Evolutionary conservation across 2,797 vertebrate species (phyloP).

Genomic region (Delichon dasypus): DNA sequence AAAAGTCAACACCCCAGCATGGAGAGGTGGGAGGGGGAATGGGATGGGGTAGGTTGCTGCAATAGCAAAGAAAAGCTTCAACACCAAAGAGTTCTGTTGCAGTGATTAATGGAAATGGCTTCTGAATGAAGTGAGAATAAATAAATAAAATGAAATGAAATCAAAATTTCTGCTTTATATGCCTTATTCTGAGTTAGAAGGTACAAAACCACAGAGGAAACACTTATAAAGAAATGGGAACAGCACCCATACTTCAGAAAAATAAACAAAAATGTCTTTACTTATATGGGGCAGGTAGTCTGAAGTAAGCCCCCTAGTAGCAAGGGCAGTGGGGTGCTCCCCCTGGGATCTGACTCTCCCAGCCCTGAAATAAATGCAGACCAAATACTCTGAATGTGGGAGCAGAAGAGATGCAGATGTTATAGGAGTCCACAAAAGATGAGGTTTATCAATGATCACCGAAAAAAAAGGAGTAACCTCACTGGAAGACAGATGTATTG

Average conservation of each 20-base stretch:
- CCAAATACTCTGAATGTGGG: not conserved
- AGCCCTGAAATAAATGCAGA: not conserved
- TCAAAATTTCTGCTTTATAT: not conserved
- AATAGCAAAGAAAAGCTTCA: not conserved
- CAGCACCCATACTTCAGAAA: not conserved
- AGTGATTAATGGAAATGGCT: not conserved
- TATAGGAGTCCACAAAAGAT: not conserved
- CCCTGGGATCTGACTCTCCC: not conserved
- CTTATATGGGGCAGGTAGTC: not conserved
- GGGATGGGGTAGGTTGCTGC: not conserved
- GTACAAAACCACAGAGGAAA: not conserved
- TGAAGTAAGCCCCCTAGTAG: not conserved
- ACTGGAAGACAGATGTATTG: not conserved
- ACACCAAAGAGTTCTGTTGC: not conserved
- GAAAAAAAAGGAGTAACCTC: not conserved
- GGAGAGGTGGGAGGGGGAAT: not conserved
- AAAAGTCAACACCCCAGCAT: not conserved
- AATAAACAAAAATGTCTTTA: not conserved
- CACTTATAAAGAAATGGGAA: not conserved
- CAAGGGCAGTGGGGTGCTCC: accelerated
- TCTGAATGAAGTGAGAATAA: not conserved
- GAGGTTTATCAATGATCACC: not conserved
- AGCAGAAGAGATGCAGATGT: not conserved
- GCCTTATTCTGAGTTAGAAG: not conserved
- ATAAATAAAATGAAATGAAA: not conserved